These are phyloP conservation scores for Emydocephalus ijimae DNA, from an alignment of 2,113 vertebrate species.

Conservation along the genomic window DNA sequence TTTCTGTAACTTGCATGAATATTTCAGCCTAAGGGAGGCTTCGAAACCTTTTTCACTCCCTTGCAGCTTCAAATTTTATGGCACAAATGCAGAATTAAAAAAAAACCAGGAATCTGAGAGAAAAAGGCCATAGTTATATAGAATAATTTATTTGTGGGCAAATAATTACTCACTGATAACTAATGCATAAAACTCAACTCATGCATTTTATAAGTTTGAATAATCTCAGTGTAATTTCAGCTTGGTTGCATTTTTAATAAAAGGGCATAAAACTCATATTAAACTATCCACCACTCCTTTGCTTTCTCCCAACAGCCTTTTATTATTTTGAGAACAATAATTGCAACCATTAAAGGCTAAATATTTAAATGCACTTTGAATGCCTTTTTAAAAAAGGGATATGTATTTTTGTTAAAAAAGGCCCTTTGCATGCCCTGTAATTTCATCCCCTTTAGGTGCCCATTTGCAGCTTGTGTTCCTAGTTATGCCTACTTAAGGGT, in stretches of 20 bases:
- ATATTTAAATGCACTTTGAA: background rate
- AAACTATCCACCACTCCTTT: background rate
- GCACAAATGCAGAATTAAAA: background rate
- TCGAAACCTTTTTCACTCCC: background rate
- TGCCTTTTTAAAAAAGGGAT: background rate
- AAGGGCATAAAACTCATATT: background rate
- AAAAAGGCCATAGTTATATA: background rate
- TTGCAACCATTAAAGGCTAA: background rate
- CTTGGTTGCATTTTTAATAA: background rate
- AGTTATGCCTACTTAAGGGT: background rate
- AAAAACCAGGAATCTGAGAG: background rate
- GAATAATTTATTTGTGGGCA: conserved; percentile 14
- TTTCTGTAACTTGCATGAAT: background rate
- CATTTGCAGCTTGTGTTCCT: background rate
- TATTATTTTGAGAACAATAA: background rate
- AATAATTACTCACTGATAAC: conserved; percentile 4
- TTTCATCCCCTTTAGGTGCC: background rate
- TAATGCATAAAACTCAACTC: background rate
- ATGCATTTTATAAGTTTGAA: background rate
- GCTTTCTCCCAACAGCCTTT: background rate
- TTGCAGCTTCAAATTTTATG: background rate
- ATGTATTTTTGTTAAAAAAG: background rate
- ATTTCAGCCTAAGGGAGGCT: background rate
- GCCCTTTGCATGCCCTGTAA: background rate
- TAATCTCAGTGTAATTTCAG: background rate